A percentile compares a stretch with the other conserved stretches of the same genome.
Conservation (phyloP, 2,888 invertebrate genomes). For the Coenonympha glycerion region DNA sequence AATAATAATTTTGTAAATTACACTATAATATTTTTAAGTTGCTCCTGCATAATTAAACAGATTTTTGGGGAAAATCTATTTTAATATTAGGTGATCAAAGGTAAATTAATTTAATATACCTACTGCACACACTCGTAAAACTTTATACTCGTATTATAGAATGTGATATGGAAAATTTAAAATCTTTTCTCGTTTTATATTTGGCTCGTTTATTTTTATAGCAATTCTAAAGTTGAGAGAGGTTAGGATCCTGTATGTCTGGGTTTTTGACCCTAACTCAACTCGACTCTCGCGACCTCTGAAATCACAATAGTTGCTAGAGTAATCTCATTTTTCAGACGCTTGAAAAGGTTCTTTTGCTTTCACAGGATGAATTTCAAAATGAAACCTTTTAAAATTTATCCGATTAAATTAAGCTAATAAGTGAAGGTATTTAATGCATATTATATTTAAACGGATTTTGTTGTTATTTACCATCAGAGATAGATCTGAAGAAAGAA, state of each 20-base stretch:
- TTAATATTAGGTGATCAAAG: too few species aligned
- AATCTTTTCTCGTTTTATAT: neutral
- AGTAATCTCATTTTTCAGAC: constrained; percentile 2
- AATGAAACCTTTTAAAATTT: neutral
- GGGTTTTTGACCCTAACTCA: constrained; percentile 33
- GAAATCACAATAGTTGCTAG: constrained; percentile 4
- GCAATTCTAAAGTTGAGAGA: neutral
- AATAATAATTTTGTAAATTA: too few species aligned
- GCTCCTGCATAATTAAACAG: too few species aligned
- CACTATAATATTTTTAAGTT: too few species aligned
- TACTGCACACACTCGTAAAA: neutral
- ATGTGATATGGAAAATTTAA: neutral
- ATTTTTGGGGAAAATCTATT: too few species aligned
- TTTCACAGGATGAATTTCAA: neutral
- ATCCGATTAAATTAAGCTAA: too few species aligned
- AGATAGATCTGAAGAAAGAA: too few species aligned
- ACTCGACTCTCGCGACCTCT: constrained; percentile 27
- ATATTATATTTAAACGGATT: too few species aligned
- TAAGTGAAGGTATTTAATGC: too few species aligned
- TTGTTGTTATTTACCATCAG: too few species aligned
- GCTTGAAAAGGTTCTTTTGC: neutral
- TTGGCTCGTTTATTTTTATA: neutral
- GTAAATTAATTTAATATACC: too few species aligned
- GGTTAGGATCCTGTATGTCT: constrained; percentile 33
- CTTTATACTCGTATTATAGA: neutral